phyloP scores from a whole-genome alignment of 2,797 vertebrate species.

The Poecilia velifera region DNA sequence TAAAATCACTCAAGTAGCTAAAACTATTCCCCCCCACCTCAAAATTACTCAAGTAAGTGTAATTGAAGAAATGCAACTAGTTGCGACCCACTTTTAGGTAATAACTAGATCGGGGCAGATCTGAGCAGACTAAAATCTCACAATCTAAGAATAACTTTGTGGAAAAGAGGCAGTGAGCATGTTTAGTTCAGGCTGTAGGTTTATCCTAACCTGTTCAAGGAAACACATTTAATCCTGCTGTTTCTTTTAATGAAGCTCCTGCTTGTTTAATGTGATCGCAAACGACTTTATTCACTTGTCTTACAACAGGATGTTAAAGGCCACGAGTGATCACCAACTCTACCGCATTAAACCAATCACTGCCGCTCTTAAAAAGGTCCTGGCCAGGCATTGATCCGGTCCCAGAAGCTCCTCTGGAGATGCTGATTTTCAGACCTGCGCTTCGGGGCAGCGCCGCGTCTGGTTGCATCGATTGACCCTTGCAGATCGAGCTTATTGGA shows the following conservation, averaged over 20 bases:
- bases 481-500: slow-evolving; percentile 32
- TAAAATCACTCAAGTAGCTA: no score
- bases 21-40: no score
- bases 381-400: slow-evolving; percentile 61
- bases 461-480: slow-evolving; percentile 54
- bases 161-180: no score
- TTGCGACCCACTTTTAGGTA: no score
- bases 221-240: background rate
- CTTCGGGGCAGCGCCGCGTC: slow-evolving; percentile 24
- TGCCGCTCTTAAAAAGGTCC: slow-evolving; percentile 51
- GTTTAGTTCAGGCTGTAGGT: no score
- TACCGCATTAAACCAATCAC: slow-evolving; percentile 38
- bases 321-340: slow-evolving; percentile 27
- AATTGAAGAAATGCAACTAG: no score
- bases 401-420: slow-evolving; percentile 44
- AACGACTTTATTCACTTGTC: slow-evolving; percentile 39
- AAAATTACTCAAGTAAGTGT: no score
- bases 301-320: slow-evolving; percentile 26
- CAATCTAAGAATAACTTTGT: no score
- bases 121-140: no score
- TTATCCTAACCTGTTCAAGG: no score
- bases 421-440: slow-evolving; percentile 55
- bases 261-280: slow-evolving; percentile 7
- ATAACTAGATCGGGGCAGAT: no score
- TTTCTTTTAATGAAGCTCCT: slow-evolving; percentile 17